A percentile compares a stretch with the other conserved stretches of the same genome.
Conservation (phyloP, 2,113 vertebrate genomes). For the Anarhynchus alexandrinus region DNA sequence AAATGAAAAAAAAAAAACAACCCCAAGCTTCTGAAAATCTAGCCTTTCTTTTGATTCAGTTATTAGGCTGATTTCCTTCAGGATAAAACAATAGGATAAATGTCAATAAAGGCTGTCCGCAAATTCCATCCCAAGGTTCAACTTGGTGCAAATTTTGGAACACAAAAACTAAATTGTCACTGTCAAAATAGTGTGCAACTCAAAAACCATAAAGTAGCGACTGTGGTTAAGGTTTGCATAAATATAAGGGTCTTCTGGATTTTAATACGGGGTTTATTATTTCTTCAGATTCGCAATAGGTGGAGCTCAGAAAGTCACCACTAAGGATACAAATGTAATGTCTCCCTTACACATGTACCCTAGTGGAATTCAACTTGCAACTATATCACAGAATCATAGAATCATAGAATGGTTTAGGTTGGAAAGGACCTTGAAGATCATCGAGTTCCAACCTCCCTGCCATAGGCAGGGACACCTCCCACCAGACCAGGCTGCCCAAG, state of each 20-base stretch:
- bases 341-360: background rate
- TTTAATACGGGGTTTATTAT: background rate
- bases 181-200: background rate
- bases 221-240: background rate
- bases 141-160: background rate
- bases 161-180: background rate
- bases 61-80: background rate
- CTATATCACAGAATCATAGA: too few species aligned
- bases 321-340: background rate
- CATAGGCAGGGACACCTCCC: too few species aligned
- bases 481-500: too few species aligned
- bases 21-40: background rate
- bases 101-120: background rate
- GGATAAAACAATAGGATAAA: background rate
- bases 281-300: background rate
- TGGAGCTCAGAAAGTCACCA: background rate
- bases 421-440: too few species aligned
- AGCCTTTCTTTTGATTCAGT: background rate
- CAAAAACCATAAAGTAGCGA: background rate
- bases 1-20: accelerated
- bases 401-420: too few species aligned
- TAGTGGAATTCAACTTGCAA: background rate
- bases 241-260: background rate
- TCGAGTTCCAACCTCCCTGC: too few species aligned
- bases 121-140: background rate